phyloP scores from a whole-genome alignment of 2,888 invertebrate species.

The Papilio demoleus region DNA sequence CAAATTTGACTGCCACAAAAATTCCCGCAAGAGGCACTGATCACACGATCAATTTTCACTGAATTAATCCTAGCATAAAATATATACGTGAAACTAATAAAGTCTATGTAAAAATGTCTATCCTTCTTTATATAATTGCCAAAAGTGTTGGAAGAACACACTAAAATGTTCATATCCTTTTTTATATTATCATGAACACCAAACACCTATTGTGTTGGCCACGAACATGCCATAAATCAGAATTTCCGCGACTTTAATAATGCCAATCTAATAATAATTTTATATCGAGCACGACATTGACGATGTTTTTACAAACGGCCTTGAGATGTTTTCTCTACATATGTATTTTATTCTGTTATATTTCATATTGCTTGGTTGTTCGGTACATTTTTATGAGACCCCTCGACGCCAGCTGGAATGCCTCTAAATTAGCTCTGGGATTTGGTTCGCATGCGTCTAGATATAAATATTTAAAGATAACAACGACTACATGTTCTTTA shows the following conservation, averaged over 20 bases:
- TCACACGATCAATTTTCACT: no score
- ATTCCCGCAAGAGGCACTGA: no score
- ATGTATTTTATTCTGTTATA: slow-evolving; percentile 30
- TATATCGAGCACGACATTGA: slow-evolving; percentile 32
- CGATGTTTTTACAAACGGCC: slow-evolving; percentile 31
- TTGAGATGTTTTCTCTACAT: slow-evolving; percentile 32
- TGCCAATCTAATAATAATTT: slow-evolving; percentile 34
- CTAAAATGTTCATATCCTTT: slow-evolving; percentile 18
- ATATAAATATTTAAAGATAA: slow-evolving; percentile 39
- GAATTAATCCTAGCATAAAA: not conserved
- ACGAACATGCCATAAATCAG: slow-evolving; percentile 32
- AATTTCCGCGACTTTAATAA: slow-evolving; percentile 28
- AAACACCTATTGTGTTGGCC: slow-evolving; percentile 27
- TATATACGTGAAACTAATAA: not conserved
- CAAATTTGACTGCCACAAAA: no score
- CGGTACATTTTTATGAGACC: slow-evolving; percentile 34
- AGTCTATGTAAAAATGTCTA: not conserved
- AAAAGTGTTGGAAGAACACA: not conserved
- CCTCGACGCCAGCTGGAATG: slow-evolving; percentile 36
- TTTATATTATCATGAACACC: slow-evolving; percentile 31
- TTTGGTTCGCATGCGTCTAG: slow-evolving; percentile 15
- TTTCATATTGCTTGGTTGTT: slow-evolving; percentile 33
- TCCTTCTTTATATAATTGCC: no score
- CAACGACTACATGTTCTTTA: slow-evolving; percentile 22
- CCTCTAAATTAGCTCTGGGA: slow-evolving; percentile 39